Conservation (phyloP, 2,797 vertebrate genomes). For the Mormyrops attenuatus region DNA sequence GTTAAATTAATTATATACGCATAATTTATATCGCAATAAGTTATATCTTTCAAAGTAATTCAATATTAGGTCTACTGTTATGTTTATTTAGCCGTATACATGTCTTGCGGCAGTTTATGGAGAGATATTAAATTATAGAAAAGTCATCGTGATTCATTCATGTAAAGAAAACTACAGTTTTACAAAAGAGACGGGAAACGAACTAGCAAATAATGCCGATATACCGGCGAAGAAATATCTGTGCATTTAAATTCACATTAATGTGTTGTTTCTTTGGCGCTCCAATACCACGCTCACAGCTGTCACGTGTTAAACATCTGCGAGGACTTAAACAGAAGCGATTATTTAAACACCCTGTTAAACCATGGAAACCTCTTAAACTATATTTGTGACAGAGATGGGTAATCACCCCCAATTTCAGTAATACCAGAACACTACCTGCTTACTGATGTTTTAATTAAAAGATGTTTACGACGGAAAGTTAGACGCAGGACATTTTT, state of each 20-base stretch:
- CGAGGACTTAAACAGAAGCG: constrained; percentile 25
- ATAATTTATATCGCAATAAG: not conserved
- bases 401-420: not conserved
- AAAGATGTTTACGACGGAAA: constrained; percentile 7
- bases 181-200: not conserved
- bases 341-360: constrained; percentile 32
- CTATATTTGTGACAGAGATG: not conserved
- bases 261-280: not conserved
- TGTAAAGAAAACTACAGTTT: not conserved
- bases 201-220: not conserved
- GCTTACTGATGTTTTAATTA: constrained; percentile 33
- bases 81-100: not conserved
- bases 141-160: not conserved
- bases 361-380: constrained; percentile 28
- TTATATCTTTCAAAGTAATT: not conserved
- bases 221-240: not conserved
- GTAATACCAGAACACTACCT: constrained; percentile 40
- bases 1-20: not conserved
- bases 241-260: not conserved
- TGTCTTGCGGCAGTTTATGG: not conserved
- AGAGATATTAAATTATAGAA: not conserved
- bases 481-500: not conserved
- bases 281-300: constrained; percentile 2
- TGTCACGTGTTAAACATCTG: constrained; percentile 36
- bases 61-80: not conserved